Evolutionary conservation across 2,797 vertebrate genomes (phyloP).

Genomic region (Catostomus latipinnis): DNA sequence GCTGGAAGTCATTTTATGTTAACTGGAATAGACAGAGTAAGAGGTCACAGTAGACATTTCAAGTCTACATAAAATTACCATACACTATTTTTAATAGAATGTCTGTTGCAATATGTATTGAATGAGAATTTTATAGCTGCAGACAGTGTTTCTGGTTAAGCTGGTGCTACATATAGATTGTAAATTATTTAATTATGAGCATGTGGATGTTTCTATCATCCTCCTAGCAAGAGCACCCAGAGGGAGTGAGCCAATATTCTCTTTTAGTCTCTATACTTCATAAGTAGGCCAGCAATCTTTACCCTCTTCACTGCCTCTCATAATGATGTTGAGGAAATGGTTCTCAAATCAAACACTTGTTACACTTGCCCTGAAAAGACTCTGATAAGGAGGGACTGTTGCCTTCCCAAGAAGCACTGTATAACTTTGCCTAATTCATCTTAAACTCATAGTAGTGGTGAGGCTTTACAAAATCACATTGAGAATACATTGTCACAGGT

Average conservation of each 20-base stretch:
- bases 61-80: not conserved
- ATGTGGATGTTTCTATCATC: slow-evolving; percentile 21
- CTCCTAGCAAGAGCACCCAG: slow-evolving; percentile 13
- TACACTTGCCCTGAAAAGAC: slow-evolving; percentile 1
- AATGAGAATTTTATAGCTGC: not conserved
- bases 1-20: not conserved
- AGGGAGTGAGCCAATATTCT: slow-evolving; percentile 22
- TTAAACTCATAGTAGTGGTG: slow-evolving; percentile 8
- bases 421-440: not conserved
- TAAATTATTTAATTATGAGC: slow-evolving; percentile 20
- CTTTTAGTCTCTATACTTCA: slow-evolving; percentile 31
- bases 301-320: slow-evolving; percentile 21
- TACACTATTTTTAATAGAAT: not conserved
- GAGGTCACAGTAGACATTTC: not conserved
- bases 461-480: not conserved
- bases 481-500: not conserved
- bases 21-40: too few relatives aligned
- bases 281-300: slow-evolving; percentile 36
- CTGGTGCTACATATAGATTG: not conserved
- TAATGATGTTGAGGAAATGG: slow-evolving; percentile 28
- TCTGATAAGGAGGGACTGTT: not conserved
- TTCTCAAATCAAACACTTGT: not conserved
- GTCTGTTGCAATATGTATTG: not conserved
- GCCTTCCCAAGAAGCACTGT: not conserved
- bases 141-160: not conserved